Conservation (phyloP, 2,797 vertebrate species). For the Psittacula derbiana region DNA sequence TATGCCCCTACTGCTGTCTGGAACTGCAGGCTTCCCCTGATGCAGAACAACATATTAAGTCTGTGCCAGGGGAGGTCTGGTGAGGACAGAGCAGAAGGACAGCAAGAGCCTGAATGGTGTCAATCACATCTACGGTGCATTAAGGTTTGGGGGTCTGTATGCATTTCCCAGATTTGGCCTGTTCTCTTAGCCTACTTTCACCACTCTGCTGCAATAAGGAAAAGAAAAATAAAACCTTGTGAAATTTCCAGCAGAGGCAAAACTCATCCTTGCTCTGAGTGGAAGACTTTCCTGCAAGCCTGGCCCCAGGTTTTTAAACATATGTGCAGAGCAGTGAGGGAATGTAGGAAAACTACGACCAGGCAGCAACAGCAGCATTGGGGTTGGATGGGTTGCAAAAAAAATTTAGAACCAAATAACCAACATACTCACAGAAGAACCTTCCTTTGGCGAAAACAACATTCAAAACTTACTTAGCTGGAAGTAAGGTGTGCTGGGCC, state of each 20-base stretch:
- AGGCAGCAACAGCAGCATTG: neutral
- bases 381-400: neutral
- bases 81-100: neutral
- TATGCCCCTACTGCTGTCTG: neutral
- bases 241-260: neutral
- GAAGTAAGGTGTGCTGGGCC: neutral
- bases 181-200: neutral
- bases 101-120: neutral
- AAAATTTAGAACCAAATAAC: neutral
- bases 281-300: neutral
- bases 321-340: neutral
- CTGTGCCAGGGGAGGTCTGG: neutral
- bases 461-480: neutral
- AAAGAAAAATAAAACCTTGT: neutral
- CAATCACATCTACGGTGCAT: neutral
- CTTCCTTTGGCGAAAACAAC: neutral
- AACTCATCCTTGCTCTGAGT: neutral
- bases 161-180: neutral
- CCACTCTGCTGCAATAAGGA: neutral
- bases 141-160: neutral
- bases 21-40: neutral
- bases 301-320: neutral
- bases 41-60: fast-evolving
- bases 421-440: neutral
- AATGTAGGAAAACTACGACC: neutral